phyloP scores from a whole-genome alignment of 2,888 invertebrate genomes.

The Melanotus villosus region DNA sequence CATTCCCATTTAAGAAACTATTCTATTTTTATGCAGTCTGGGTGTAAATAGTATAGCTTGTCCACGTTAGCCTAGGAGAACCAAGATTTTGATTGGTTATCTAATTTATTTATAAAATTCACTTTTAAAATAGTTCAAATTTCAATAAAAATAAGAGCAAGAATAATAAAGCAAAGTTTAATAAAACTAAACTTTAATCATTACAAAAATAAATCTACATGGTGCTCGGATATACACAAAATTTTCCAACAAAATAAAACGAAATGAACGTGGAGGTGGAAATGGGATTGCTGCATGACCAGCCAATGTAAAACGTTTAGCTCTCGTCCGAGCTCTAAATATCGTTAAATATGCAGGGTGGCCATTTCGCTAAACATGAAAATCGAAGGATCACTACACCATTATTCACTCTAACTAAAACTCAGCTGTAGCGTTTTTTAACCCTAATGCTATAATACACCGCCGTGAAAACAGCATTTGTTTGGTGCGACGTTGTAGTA shows the following conservation, averaged over 20 bases:
- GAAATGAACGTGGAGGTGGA: not conserved
- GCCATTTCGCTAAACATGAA: slow-evolving; percentile 10
- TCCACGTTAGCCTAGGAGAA: too few species aligned
- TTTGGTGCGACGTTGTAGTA: too few species aligned
- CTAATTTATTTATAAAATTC: too few species aligned
- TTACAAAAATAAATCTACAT: too few species aligned
- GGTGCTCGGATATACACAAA: not conserved
- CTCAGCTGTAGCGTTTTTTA: not conserved
- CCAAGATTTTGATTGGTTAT: too few species aligned
- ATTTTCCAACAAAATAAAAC: slow-evolving; percentile 7
- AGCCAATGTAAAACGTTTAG: slow-evolving; percentile 20
- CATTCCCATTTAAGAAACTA: too few species aligned
- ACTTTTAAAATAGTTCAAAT: too few species aligned
- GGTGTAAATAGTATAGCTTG: too few species aligned
- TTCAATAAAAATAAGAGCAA: not conserved
- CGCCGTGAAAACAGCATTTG: not conserved
- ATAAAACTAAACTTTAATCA: too few species aligned
- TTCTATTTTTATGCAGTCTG: too few species aligned
- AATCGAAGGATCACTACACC: not conserved
- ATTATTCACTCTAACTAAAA: not conserved
- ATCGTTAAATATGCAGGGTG: slow-evolving; percentile 1
- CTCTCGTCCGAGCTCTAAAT: slow-evolving; percentile 9
- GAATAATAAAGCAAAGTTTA: not conserved
- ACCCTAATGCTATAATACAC: not conserved
- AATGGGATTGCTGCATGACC: slow-evolving; percentile 15